phyloP scores from a whole-genome alignment of 2,888 invertebrate species.

The Lycocerus yunnanus region DNA sequence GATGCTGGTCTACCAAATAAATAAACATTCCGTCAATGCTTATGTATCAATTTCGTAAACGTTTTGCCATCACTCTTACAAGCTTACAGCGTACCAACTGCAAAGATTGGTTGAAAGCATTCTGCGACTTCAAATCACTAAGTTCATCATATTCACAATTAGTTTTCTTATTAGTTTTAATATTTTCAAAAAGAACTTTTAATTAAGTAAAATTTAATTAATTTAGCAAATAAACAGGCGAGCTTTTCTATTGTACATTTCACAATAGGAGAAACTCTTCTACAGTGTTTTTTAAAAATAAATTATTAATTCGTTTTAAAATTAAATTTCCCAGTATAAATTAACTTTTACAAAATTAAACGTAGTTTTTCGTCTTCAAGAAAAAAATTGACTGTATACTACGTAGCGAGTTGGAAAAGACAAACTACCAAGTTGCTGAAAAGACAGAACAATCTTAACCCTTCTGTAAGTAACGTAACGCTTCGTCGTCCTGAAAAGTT shows the following conservation, averaged over 20 bases:
- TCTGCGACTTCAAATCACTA: background rate
- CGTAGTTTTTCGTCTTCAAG: background rate
- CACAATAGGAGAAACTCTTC: background rate
- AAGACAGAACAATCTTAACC: background rate
- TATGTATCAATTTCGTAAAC: too few relatives aligned
- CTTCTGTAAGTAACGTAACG: background rate
- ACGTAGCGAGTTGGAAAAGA: background rate
- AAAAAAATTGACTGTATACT: background rate
- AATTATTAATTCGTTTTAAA: background rate
- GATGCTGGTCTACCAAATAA: too few relatives aligned
- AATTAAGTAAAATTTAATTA: background rate
- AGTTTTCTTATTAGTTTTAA: background rate
- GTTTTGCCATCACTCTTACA: too few relatives aligned
- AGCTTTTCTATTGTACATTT: background rate
- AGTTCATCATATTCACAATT: background rate
- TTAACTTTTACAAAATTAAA: background rate
- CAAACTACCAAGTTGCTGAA: background rate
- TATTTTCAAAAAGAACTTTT: background rate
- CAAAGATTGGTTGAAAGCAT: too few relatives aligned
- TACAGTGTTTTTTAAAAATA: background rate
- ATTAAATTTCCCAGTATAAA: background rate
- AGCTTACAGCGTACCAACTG: too few relatives aligned
- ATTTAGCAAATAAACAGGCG: background rate
- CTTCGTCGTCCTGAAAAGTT: conserved; percentile 28
- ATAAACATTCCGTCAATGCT: too few relatives aligned